Conservation (phyloP, 2,888 invertebrate genomes). For the Fragum fragum region DNA sequence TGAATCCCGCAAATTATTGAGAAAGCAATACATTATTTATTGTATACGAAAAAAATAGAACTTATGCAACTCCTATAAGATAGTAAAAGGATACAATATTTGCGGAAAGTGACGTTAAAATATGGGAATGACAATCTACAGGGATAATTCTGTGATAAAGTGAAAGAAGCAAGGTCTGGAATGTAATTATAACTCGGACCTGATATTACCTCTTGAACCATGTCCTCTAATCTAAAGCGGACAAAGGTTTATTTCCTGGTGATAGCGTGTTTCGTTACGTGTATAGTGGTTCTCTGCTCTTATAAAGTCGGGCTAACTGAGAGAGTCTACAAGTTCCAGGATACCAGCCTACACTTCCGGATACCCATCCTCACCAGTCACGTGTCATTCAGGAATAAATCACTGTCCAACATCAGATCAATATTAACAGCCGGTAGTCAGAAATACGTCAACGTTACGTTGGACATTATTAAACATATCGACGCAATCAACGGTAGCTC, state of each 20-base stretch:
- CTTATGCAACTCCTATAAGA: too few relatives aligned
- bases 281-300: constrained; percentile 23
- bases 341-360: neutral
- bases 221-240: constrained; percentile 47
- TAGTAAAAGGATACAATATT: too few relatives aligned
- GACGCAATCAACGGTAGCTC: neutral
- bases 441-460: neutral
- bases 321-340: constrained; percentile 22
- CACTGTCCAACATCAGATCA: neutral
- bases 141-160: too few relatives aligned
- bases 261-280: constrained; percentile 29
- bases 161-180: too few relatives aligned
- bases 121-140: too few relatives aligned
- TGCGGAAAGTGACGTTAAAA: too few relatives aligned
- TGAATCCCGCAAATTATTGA: too few relatives aligned
- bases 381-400: neutral
- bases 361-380: neutral
- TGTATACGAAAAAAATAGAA: too few relatives aligned
- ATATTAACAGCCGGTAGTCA: neutral
- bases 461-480: neutral
- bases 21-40: too few relatives aligned
- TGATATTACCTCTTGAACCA: constrained; percentile 5
- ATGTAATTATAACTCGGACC: too few relatives aligned
- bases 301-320: constrained; percentile 27
- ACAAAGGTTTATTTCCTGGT: constrained; percentile 39